These are phyloP conservation scores for Leucania comma DNA, from an alignment of 2,888 invertebrate genomes.

Conservation along the genomic window DNA sequence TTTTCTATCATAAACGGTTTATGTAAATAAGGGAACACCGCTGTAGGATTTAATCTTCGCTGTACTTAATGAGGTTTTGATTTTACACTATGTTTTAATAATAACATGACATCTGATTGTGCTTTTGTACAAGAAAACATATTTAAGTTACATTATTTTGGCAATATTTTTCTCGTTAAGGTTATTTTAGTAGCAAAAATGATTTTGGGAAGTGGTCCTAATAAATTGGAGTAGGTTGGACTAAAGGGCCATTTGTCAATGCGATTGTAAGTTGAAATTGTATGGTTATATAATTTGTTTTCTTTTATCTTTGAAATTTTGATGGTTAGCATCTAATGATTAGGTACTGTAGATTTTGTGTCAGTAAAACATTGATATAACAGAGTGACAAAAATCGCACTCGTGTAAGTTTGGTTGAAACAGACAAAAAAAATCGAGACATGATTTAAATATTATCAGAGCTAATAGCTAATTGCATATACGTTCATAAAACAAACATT, in stretches of 20 bases:
- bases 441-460: conserved; percentile 14
- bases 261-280: not conserved
- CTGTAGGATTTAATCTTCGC: conserved; percentile 28
- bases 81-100: conserved; percentile 35
- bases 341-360: not conserved
- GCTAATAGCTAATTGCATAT: not conserved
- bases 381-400: not conserved
- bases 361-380: not conserved
- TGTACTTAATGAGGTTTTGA: conserved; percentile 45
- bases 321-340: not conserved
- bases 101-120: conserved; percentile 52
- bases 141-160: conserved; percentile 10
- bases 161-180: conserved; percentile 30
- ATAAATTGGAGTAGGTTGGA: not conserved
- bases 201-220: conserved; percentile 2
- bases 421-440: not conserved
- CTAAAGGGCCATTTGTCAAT: not conserved
- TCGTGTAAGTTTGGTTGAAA: not conserved
- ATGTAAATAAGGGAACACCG: conserved; percentile 44
- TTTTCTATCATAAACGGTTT: conserved; percentile 52
- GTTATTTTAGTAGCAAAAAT: not conserved
- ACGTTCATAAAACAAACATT: not conserved
- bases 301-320: not conserved
- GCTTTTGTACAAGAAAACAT: conserved; percentile 22
- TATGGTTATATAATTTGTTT: not conserved